phyloP scores from a whole-genome alignment of 2,797 vertebrate genomes.

The Liasis olivaceus region DNA sequence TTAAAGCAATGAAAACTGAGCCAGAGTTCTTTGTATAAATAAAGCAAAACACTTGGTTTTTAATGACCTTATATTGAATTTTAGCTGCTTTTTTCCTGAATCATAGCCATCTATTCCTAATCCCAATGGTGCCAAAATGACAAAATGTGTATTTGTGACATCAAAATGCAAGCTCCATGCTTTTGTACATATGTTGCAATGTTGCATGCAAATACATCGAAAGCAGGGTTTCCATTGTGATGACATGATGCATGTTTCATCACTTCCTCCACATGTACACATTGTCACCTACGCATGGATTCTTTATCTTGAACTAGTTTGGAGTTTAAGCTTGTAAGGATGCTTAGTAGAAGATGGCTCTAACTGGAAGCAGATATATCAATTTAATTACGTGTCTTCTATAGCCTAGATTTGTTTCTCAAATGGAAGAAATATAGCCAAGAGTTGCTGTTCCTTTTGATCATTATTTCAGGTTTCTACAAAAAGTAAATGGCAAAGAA shows the following conservation, averaged over 20 bases:
- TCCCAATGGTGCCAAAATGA: neutral
- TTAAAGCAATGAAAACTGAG: neutral
- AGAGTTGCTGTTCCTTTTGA: accelerated
- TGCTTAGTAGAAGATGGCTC: neutral
- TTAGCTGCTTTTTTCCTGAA: neutral
- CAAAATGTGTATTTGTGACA: neutral
- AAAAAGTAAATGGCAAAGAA: slow-evolving; percentile 3
- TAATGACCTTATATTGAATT: neutral
- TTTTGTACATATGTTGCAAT: neutral
- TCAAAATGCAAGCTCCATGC: neutral
- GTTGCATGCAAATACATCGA: neutral
- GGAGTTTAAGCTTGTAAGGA: neutral
- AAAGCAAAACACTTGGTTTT: neutral
- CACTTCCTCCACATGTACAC: neutral
- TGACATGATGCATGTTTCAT: neutral
- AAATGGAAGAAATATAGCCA: neutral
- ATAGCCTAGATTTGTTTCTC: neutral
- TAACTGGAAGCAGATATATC: neutral
- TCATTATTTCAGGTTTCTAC: neutral
- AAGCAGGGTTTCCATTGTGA: neutral
- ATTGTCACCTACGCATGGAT: neutral
- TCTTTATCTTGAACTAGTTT: neutral
- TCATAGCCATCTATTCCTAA: neutral
- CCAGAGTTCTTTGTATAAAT: neutral
- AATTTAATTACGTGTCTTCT: neutral